Conservation (phyloP, 2,113 vertebrate species). For the Odontesthes bonariensis region DNA sequence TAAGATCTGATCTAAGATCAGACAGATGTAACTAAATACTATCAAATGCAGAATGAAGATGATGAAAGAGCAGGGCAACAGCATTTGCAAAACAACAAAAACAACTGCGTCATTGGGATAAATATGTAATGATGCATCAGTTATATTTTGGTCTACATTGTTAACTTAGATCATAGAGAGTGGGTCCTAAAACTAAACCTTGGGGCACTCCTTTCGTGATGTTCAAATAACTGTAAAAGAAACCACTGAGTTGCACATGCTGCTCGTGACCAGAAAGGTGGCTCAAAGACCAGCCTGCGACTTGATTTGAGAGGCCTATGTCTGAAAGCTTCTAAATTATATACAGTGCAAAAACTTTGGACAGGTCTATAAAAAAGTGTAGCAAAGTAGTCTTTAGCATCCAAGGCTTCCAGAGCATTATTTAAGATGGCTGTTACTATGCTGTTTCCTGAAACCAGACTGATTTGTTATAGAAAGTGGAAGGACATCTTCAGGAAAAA, state of each 20-base stretch:
- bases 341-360: background rate
- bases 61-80: too few relatives aligned
- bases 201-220: background rate
- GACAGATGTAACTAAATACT: too few relatives aligned
- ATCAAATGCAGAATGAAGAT: too few relatives aligned
- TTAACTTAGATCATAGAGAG: background rate
- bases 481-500: background rate
- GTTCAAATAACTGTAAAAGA: constrained; percentile 6
- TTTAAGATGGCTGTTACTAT: too few relatives aligned
- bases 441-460: too few relatives aligned
- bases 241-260: background rate
- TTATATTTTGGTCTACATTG: background rate
- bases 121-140: background rate
- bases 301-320: background rate
- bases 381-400: too few relatives aligned
- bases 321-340: background rate
- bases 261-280: background rate
- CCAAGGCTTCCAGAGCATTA: too few relatives aligned
- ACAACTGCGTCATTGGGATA: background rate
- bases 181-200: background rate
- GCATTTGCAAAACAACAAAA: too few relatives aligned
- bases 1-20: too few relatives aligned
- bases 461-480: too few relatives aligned
- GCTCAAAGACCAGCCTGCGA: background rate
- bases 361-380: too few relatives aligned